Evolutionary conservation across 2,888 invertebrate species (phyloP).

Genomic region (Chrysolina americana): DNA sequence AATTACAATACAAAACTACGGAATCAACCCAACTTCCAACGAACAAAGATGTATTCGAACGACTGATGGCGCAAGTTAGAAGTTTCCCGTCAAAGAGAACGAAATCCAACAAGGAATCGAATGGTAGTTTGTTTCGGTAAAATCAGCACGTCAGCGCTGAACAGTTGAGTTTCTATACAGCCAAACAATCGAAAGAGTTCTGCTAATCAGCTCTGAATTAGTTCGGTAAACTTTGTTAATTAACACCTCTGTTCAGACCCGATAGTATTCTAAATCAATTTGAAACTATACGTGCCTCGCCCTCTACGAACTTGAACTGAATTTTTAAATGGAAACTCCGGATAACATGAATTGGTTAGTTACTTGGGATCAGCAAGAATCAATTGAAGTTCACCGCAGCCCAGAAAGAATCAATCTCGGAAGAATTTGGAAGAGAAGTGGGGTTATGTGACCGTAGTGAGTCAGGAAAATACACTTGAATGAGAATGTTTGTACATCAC

Average conservation of each 20-base stretch:
- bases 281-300: constrained; percentile 33
- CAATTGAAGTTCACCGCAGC: no score
- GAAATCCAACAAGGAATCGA: constrained; percentile 40
- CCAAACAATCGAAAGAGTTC: constrained; percentile 45
- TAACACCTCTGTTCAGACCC: constrained; percentile 41
- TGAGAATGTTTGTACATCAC: no score
- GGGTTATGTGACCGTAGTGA: no score
- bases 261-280: constrained; percentile 44
- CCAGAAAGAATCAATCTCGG: no score
- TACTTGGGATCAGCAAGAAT: neutral
- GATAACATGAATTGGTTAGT: neutral
- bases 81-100: constrained; percentile 41
- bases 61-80: constrained; percentile 54
- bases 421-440: no score
- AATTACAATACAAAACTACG: constrained; percentile 51
- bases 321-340: neutral
- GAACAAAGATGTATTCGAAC: constrained; percentile 53
- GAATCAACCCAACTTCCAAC: constrained; percentile 46
- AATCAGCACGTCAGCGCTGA: constrained; percentile 45
- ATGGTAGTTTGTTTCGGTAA: constrained; percentile 46
- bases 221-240: constrained; percentile 47
- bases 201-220: constrained; percentile 44
- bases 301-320: constrained; percentile 1
- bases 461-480: no score
- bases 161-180: constrained; percentile 43